phyloP scores from a whole-genome alignment of 2,888 invertebrate species.

The Nemotelus nigrinus region DNA sequence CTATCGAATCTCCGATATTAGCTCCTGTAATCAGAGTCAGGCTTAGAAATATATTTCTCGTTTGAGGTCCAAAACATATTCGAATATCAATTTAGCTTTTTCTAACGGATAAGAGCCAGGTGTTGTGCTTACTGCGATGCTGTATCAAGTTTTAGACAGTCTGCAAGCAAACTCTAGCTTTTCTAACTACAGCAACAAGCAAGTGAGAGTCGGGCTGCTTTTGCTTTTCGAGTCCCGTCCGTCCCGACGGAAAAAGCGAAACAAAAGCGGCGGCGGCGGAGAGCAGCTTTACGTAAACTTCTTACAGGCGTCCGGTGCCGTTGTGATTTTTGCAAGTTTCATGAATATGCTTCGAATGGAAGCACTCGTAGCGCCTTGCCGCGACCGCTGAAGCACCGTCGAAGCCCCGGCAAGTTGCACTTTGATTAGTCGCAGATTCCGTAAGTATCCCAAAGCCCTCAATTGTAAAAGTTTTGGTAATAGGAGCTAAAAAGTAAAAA shows the following conservation, averaged over 20 bases:
- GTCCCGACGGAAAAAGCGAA: slow-evolving; percentile 13
- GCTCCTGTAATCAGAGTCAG: too few species aligned
- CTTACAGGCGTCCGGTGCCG: slow-evolving; percentile 35
- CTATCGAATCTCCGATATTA: too few species aligned
- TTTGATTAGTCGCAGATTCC: slow-evolving; percentile 43
- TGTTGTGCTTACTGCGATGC: too few species aligned
- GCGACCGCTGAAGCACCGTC: slow-evolving; percentile 38
- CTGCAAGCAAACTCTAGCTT: not conserved
- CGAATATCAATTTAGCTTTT: too few species aligned
- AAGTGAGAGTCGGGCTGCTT: not conserved
- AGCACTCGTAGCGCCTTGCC: slow-evolving; percentile 29
- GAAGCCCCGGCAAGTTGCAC: slow-evolving; percentile 30
- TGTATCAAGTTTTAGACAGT: too few species aligned
- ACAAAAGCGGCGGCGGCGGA: slow-evolving; percentile 36
- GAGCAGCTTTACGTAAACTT: slow-evolving; percentile 43
- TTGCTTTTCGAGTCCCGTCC: slow-evolving; percentile 33
- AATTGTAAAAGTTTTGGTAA: slow-evolving; percentile 60
- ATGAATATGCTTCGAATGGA: slow-evolving; percentile 41
- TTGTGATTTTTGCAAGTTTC: slow-evolving; percentile 38
- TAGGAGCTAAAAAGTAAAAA: slow-evolving; percentile 62
- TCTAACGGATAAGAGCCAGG: too few species aligned
- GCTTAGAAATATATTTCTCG: too few species aligned
- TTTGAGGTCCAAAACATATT: too few species aligned
- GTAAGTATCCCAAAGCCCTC: slow-evolving; percentile 43
- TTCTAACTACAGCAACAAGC: slow-evolving; percentile 16